These are phyloP conservation scores for Anadara kagoshimensis DNA, from an alignment of 1,140 invertebrate genomes.

Conservation along the genomic window DNA sequence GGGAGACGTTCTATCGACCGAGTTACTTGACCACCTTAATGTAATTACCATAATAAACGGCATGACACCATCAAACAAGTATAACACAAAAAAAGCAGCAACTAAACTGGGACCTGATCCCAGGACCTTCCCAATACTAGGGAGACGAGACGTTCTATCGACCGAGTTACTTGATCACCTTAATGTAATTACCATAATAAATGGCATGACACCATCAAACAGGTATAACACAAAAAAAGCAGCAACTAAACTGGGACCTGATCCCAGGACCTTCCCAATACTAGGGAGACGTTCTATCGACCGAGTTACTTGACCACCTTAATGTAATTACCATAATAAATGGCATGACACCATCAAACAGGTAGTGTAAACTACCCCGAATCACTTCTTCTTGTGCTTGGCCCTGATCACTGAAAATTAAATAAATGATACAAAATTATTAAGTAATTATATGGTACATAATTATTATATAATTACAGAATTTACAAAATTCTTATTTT, in stretches of 20 bases:
- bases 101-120: slow-evolving; percentile 40
- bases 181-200: slow-evolving; percentile 56
- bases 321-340: slow-evolving; percentile 58
- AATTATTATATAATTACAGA: no score
- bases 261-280: no score
- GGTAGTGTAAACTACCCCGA: slow-evolving; percentile 61
- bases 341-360: slow-evolving; percentile 69
- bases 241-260: slow-evolving; percentile 37
- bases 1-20: no score
- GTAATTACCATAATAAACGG: slow-evolving; percentile 63
- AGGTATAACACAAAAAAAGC: slow-evolving; percentile 51
- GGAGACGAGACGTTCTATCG: no score
- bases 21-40: no score
- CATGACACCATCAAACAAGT: slow-evolving; percentile 68
- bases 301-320: no score
- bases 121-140: no score
- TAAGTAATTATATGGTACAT: no score
- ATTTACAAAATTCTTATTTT: no score
- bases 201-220: slow-evolving; percentile 68
- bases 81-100: slow-evolving; percentile 47
- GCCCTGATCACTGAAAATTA: slow-evolving; percentile 53
- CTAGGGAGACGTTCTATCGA: no score
- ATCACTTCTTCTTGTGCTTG: slow-evolving; percentile 39
- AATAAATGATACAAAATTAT: neutral
- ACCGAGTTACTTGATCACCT: no score